Evolutionary conservation across 2,888 invertebrate genomes (phyloP), one percentile per base, ranked within the genome.

Genomic region (Prosapia bicincta): DNA sequence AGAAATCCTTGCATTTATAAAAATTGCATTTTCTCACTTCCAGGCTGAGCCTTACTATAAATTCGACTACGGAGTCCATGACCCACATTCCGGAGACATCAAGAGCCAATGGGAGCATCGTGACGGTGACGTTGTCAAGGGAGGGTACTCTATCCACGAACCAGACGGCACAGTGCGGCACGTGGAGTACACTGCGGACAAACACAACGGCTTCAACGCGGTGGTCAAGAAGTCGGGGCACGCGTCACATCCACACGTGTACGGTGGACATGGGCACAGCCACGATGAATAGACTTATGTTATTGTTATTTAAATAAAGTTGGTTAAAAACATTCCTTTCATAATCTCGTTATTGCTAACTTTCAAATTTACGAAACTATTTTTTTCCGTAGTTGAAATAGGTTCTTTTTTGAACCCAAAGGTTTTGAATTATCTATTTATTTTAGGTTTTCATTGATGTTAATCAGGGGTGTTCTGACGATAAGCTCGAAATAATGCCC

Each of bases 131-230:
- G 83, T 84, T 78, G 86, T 86, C 28, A 85, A 85, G 77, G 86
- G 86, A 3, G 84, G 85, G 78, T 86, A 86, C 83, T 85, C 85
- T 7, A 78, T 86, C 24, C 81, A 82, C 79, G 92, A 93, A 84
- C 91, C 92, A 43, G 92, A 92, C 86, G 92, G 92, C 74, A 91
- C 91, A 78, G 90, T 92, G 76, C 88, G 93, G 79, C 92, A 92
- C 3, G 92, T 93, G 77, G 89, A 91, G 84, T 93, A 93, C 85
- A 88, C 90, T 76, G 92, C 92, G 70, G 92, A 92, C 84, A 92
- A 92, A 91, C 90, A 92, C 84, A 91, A 90, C 81, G 92, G 92
- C 82, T 93, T 93, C 87, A 92, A 92, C 84, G 92, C 92, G 78
- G 87, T 89, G 83, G 91, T 92, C 69, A 80, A 78, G 71, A 79